phyloP scores from a whole-genome alignment of 2,797 vertebrate species.

The Arctocebus calabarensis region DNA sequence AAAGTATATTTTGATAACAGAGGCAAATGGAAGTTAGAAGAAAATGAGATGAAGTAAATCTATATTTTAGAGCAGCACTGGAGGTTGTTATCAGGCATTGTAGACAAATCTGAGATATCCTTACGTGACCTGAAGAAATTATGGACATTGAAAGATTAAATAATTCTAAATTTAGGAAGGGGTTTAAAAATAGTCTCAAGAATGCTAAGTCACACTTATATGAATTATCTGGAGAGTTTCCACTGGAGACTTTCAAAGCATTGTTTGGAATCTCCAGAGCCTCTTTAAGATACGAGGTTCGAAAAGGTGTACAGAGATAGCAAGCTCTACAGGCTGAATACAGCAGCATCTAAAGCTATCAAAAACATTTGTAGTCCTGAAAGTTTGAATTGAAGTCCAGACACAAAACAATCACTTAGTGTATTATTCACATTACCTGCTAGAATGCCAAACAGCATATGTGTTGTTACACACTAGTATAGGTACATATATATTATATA shows the following conservation, averaged over 20 bases:
- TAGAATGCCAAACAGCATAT: neutral
- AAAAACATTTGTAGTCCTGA: neutral
- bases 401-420: neutral
- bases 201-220: neutral
- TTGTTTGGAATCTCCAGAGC: neutral
- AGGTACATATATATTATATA: too few relatives aligned
- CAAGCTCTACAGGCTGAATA: neutral
- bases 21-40: neutral
- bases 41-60: neutral
- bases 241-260: neutral
- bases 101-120: neutral
- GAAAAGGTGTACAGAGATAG: accelerated
- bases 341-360: neutral
- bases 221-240: neutral
- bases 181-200: neutral
- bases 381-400: neutral
- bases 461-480: too few relatives aligned
- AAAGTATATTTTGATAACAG: neutral
- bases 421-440: neutral
- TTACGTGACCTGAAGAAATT: neutral
- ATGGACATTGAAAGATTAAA: neutral
- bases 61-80: neutral
- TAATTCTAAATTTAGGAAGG: neutral
- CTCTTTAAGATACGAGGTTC: neutral
- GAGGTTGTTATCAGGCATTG: neutral